Evolutionary conservation across 2,113 vertebrate species (phyloP).

Genomic region (Dipodomys spectabilis): DNA sequence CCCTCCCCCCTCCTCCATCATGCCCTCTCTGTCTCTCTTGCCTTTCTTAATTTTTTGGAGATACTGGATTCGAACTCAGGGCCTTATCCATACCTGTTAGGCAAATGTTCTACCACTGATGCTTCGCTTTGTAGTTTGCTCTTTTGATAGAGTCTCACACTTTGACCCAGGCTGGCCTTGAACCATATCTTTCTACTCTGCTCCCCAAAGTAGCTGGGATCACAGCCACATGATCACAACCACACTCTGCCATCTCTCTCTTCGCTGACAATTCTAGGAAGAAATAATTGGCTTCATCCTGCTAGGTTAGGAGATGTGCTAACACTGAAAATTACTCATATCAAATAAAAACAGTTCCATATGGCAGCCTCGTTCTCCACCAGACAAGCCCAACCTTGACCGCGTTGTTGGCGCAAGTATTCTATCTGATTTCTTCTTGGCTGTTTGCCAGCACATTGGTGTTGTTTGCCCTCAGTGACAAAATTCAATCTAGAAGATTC

Average conservation of each 20-base stretch:
- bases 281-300: conserved; percentile 39
- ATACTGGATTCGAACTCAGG: no score
- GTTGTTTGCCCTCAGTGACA: conserved; percentile 12
- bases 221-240: no score
- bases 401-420: neutral
- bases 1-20: no score
- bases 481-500: conserved; percentile 51
- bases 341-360: conserved; percentile 70
- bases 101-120: no score
- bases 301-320: conserved; percentile 32
- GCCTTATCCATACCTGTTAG: no score
- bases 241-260: neutral
- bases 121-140: no score
- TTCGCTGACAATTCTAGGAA: neutral
- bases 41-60: no score
- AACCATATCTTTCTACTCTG: no score
- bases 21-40: neutral
- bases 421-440: conserved; percentile 41
- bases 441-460: conserved; percentile 37
- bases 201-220: no score
- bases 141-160: no score
- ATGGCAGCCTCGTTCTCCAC: conserved; percentile 19
- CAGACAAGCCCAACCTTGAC: conserved; percentile 50
- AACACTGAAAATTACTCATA: conserved; percentile 57
- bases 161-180: no score